Conservation (phyloP, 2,888 invertebrate species). For the Lampropteryx suffumata region DNA sequence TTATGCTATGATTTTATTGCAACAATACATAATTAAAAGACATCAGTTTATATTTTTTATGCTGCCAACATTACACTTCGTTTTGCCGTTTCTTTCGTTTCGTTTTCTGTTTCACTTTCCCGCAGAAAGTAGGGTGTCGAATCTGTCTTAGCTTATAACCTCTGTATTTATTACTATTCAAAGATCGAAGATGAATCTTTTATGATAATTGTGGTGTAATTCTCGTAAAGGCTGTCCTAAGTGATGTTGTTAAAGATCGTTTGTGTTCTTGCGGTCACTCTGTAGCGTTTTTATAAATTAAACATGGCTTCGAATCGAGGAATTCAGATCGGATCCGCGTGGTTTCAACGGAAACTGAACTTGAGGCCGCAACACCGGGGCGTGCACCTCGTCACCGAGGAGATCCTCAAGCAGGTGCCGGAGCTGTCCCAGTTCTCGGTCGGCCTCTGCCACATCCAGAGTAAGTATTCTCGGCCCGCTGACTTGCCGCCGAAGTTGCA, state of each 20-base stretch:
- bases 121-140: conserved; percentile 84
- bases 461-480: conserved; percentile 85
- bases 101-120: conserved; percentile 79
- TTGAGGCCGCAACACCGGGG: conserved; percentile 97
- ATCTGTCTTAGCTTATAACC: conserved; percentile 82
- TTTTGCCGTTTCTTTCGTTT: conserved; percentile 76
- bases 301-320: conserved; percentile 95
- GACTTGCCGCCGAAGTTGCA: conserved; percentile 71
- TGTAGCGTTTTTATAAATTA: conserved; percentile 82
- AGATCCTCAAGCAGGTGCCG: conserved; percentile 96
- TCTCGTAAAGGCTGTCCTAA: conserved; percentile 80
- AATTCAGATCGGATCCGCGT: conserved; percentile 97
- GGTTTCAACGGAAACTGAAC: conserved; percentile 99
- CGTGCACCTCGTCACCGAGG: conserved; percentile 98
- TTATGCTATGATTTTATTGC: too few relatives aligned
- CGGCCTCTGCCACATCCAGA: conserved; percentile 98
- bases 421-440: conserved; percentile 97
- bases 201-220: conserved; percentile 87
- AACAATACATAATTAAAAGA: too few relatives aligned
- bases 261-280: conserved; percentile 79
- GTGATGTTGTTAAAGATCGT: conserved; percentile 82
- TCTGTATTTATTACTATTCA: conserved; percentile 80
- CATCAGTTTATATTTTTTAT: conserved; percentile 43
- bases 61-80: conserved; percentile 67
- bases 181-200: conserved; percentile 85